Base-by-base conservation (phyloP, 2,888 invertebrate species). In the Noctua comes region DNA sequence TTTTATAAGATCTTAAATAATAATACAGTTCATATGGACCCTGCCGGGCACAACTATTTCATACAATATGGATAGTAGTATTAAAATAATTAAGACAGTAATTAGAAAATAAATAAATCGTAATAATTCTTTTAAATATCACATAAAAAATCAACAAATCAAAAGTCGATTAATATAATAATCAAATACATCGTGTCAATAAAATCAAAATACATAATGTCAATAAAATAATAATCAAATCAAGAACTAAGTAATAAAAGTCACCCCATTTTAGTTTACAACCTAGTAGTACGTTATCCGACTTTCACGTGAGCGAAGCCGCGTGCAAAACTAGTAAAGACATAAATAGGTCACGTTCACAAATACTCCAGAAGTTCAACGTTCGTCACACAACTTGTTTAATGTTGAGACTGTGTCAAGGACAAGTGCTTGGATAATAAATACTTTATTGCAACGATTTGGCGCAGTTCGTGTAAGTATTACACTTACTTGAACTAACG, bases 291-390 rank as follows among this genome's bases (percentile, higher is more conserved):
- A 59, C 16, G 16, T 59, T 6, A n/a, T 0, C 66, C n/a, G n/a
- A 66, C 3, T 7, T n/a, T n/a, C 4, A 18, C 36, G 16, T 1
- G n/a, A 66, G 43, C 8, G 16, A n/a, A 43, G 16, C 43, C 18
- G n/a, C 43, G 43, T 18, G 3, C 43, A 66, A n/a, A 16, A 7
- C 43, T 66, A 43, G 16, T 48, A 46, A 24, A 43, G 69, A 48
- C n/a, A 36, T 65, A 69, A 74, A 72, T 82, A 77, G 88, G 85
- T 83, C 77, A 83, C 48, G 66, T 78, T n/a, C 76, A 65, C 66
- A 79, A 85, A 81, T 79, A 85, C 65, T 69, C 68, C 43, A 69
- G 57, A 69, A 88, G 88, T 88, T 88, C 87, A 88, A 83, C 77
- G 87, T 68, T 76, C 81, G 54, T 71, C 13, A 51, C 24, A n/a